A percentile compares a stretch with the other conserved stretches of the same genome.
Conservation (phyloP, 2,888 invertebrate genomes). For the Tineola bisselliella region DNA sequence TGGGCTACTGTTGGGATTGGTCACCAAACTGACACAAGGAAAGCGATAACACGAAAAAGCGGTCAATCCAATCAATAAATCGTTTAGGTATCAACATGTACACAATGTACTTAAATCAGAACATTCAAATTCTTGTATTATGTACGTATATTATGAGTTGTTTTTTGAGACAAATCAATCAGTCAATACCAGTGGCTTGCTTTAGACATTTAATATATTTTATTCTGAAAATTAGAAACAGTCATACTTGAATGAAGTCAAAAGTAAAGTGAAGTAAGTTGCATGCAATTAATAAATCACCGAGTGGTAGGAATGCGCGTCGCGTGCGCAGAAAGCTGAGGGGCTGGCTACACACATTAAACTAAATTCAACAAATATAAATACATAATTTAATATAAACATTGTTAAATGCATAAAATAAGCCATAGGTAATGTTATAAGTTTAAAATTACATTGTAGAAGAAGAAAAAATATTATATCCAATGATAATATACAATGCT, state of each 20-base stretch:
- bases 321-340: background rate
- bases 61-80: slow-evolving; percentile 67
- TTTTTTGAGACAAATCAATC: slow-evolving; percentile 55
- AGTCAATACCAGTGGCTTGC: slow-evolving; percentile 6
- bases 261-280: background rate
- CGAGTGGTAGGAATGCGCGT: background rate
- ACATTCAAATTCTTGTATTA: slow-evolving; percentile 5
- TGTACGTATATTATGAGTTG: slow-evolving; percentile 57
- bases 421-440: slow-evolving; percentile 10
- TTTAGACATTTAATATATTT: background rate
- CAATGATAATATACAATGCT: slow-evolving; percentile 61
- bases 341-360: background rate
- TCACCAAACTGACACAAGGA: slow-evolving; percentile 71
- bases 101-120: slow-evolving; percentile 5
- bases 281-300: background rate
- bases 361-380: background rate
- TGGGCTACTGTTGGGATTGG: slow-evolving; percentile 65
- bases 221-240: background rate
- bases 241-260: background rate
- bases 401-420: slow-evolving; percentile 8
- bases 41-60: slow-evolving; percentile 71
- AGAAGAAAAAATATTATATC: slow-evolving; percentile 22
- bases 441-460: slow-evolving; percentile 10
- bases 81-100: slow-evolving; percentile 27
- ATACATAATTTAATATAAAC: background rate